These are phyloP conservation scores for Darwinula stevensoni DNA, from an alignment of 2,888 invertebrate genomes.

Conservation along the genomic window DNA sequence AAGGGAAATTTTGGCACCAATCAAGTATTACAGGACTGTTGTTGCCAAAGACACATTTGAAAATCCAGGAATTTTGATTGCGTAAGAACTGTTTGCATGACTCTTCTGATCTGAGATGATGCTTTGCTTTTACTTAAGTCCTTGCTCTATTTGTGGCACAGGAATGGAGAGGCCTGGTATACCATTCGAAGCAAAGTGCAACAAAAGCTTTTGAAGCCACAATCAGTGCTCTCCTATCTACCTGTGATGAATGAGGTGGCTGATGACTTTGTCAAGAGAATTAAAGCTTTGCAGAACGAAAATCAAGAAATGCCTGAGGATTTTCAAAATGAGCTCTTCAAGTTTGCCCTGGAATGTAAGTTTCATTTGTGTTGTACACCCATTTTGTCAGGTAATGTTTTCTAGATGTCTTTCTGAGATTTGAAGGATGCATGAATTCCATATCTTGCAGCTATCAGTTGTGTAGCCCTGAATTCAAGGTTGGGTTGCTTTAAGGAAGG, in stretches of 20 bases:
- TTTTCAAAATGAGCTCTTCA: conserved; percentile 1
- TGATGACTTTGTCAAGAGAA: conserved; percentile 14
- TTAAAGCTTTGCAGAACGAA: background rate
- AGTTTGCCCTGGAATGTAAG: background rate
- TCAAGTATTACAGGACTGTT: conserved; percentile 16
- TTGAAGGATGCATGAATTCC: too few species aligned
- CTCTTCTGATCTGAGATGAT: too few species aligned
- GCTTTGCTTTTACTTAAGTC: too few species aligned
- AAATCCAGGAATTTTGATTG: background rate
- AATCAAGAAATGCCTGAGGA: background rate
- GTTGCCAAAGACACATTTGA: background rate
- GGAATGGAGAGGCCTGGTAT: conserved; percentile 77
- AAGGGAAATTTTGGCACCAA: conserved; percentile 17
- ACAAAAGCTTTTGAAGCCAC: conserved; percentile 55
- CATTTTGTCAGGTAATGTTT: too few species aligned
- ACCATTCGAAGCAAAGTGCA: conserved; percentile 61
- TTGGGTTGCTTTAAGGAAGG: conserved; percentile 14
- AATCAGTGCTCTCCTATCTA: conserved; percentile 18
- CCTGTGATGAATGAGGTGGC: conserved; percentile 15
- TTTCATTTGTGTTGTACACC: too few species aligned
- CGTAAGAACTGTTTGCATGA: too few species aligned
- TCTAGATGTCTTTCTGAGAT: too few species aligned
- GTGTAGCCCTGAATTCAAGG: conserved; percentile 15
- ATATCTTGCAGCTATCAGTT: background rate
- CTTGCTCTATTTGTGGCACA: conserved; percentile 16